Percentiles rank a stretch among this genome's conserved stretches.
Evolutionary conservation across 2,888 invertebrate species (phyloP).

Genomic region (Drosophila birchii): DNA sequence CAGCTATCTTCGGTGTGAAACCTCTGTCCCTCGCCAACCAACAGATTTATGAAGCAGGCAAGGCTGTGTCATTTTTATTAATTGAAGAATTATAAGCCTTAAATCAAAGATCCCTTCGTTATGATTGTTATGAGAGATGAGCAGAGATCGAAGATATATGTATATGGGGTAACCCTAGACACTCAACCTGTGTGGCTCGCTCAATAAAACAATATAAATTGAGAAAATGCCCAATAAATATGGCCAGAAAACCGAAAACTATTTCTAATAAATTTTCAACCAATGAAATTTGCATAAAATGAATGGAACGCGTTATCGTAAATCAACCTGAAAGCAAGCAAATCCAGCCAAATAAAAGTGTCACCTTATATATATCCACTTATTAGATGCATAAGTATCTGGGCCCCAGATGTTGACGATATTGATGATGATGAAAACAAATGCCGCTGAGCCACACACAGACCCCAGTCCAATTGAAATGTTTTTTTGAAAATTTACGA

Average conservation of each 20-base stretch:
- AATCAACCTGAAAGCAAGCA: conserved; percentile 54
- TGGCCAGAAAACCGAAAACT: conserved; percentile 33
- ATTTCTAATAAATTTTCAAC: conserved; percentile 32
- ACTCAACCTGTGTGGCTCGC: conserved; percentile 67
- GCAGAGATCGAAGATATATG: conserved; percentile 40
- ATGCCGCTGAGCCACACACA: conserved; percentile 51
- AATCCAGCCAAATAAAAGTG: conserved; percentile 67
- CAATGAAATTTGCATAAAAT: conserved; percentile 72
- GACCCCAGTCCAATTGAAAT: conserved; percentile 76
- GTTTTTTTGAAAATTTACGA: conserved; percentile 64
- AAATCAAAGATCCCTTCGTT: conserved; percentile 27
- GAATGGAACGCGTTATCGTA: conserved; percentile 76
- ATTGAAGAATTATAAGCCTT: conserved; percentile 73
- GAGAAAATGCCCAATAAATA: conserved; percentile 69
- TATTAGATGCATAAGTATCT: conserved; percentile 35
- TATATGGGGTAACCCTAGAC: conserved; percentile 53
- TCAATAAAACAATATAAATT: conserved; percentile 72
- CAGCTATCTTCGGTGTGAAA: conserved; percentile 44
- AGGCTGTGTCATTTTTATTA: conserved; percentile 67
- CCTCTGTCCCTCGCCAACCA: conserved; percentile 49
- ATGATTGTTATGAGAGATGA: conserved; percentile 53
- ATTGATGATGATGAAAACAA: conserved; percentile 64
- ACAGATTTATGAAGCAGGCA: conserved; percentile 43
- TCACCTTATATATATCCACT: conserved; percentile 62
- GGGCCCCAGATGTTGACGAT: conserved; percentile 51